A percentile compares a stretch with the other conserved stretches of the same genome.
Conservation (phyloP, 2,113 vertebrate genomes). For the Centropristis striata region DNA sequence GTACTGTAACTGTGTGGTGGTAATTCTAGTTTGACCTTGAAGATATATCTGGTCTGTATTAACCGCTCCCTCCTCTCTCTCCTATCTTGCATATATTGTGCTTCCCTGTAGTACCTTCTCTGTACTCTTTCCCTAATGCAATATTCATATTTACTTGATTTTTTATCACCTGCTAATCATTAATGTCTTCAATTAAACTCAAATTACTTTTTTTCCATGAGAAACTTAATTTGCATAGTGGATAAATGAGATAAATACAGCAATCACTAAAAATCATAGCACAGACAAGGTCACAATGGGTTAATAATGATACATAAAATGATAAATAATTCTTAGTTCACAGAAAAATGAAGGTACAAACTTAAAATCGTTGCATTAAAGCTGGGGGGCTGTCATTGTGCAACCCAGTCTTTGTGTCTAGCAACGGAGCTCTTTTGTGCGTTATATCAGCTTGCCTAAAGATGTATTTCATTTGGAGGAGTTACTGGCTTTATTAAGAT, state of each 20-base stretch:
- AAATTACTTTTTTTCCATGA: no score
- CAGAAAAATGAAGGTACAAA: no score
- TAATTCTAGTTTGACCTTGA: background rate
- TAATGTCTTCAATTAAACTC: background rate
- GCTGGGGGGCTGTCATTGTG: no score
- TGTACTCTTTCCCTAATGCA: slow-evolving; percentile 7
- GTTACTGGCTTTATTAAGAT: slow-evolving; percentile 52
- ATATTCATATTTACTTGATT: background rate
- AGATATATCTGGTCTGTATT: slow-evolving; percentile 20
- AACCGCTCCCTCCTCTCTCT: background rate
- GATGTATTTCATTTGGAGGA: slow-evolving; percentile 53
- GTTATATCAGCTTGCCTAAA: slow-evolving; percentile 45
- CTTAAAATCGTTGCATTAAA: no score
- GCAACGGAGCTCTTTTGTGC: background rate
- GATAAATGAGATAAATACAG: no score
- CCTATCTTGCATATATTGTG: slow-evolving; percentile 3
- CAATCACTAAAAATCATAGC: no score
- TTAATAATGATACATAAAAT: no score
- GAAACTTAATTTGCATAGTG: no score
- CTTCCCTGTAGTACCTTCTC: slow-evolving; percentile 17
- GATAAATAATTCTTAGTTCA: no score
- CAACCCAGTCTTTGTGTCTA: slow-evolving; percentile 7
- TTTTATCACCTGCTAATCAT: slow-evolving; percentile 16
- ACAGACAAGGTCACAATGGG: no score
- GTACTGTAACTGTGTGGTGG: no score